phyloP scores from a whole-genome alignment of 2,888 invertebrate species.

The Pollenia griseotomentosa region DNA sequence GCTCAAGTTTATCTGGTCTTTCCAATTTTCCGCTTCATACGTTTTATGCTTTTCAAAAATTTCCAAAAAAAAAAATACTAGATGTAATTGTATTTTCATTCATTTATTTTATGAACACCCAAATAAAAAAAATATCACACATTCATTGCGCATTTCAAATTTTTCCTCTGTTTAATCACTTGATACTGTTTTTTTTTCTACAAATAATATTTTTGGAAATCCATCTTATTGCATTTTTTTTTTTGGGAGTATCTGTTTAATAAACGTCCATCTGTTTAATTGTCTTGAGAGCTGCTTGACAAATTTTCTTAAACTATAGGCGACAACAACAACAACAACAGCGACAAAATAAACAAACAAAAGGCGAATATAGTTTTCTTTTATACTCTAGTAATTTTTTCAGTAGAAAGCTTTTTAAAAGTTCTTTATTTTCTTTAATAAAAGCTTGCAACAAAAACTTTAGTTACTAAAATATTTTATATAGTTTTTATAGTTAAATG shows the following conservation, averaged over 20 bases:
- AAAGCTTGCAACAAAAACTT: constrained; percentile 39
- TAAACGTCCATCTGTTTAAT: constrained; percentile 1
- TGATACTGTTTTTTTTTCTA: constrained; percentile 4
- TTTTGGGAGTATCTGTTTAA: background rate
- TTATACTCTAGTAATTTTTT: background rate
- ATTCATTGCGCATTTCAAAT: constrained; percentile 50
- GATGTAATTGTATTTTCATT: constrained; percentile 40
- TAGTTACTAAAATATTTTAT: background rate
- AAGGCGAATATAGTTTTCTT: constrained; percentile 49
- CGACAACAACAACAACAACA: constrained; percentile 25
- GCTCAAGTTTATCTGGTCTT: constrained; percentile 67
- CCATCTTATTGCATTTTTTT: constrained; percentile 48
- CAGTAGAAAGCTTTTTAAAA: constrained; percentile 40
- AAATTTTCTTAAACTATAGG: constrained; percentile 10
- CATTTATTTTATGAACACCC: constrained; percentile 44
- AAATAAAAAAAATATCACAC: constrained; percentile 1
- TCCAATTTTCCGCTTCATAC: constrained; percentile 65
- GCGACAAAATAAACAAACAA: constrained; percentile 4
- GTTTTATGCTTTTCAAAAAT: constrained; percentile 62
- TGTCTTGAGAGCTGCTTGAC: background rate
- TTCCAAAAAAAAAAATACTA: constrained; percentile 20
- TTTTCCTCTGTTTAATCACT: constrained; percentile 25
- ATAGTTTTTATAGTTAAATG: background rate
- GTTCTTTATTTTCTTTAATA: background rate
- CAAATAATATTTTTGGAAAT: constrained; percentile 27